phyloP scores from a whole-genome alignment of 2,888 invertebrate species.

The Gari tellinella region DNA sequence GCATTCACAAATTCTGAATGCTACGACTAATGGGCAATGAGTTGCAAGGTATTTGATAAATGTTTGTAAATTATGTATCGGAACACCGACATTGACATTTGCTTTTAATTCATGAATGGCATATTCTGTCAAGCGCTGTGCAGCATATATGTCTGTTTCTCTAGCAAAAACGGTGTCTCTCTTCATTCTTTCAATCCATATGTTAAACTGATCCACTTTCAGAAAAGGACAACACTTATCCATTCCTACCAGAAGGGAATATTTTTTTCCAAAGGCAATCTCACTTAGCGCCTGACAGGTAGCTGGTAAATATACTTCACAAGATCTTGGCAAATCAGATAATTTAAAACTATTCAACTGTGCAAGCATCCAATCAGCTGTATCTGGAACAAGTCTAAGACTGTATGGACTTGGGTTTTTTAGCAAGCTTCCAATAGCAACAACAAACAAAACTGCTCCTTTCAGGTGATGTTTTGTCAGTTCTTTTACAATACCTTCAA shows the following conservation, averaged over 20 bases:
- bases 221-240: slow-evolving; percentile 8
- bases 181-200: too few species aligned
- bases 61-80: too few species aligned
- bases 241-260: not conserved
- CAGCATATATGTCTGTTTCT: too few species aligned
- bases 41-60: too few species aligned
- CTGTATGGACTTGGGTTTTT: not conserved
- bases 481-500: not conserved
- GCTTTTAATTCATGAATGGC: too few species aligned
- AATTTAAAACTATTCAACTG: not conserved
- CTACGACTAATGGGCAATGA: too few species aligned
- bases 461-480: not conserved
- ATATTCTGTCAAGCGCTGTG: too few species aligned
- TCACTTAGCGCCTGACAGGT: not conserved
- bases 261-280: not conserved
- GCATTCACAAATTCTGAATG: too few species aligned
- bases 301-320: not conserved
- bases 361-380: not conserved
- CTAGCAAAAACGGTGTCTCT: too few species aligned
- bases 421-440: slow-evolving; percentile 5
- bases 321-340: slow-evolving; percentile 2
- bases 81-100: too few species aligned
- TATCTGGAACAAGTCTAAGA: not conserved
- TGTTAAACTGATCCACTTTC: not conserved
- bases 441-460: not conserved